These are phyloP conservation scores for Oscheius onirici DNA, from an alignment of 2,888 invertebrate species.

Conservation along the genomic window DNA sequence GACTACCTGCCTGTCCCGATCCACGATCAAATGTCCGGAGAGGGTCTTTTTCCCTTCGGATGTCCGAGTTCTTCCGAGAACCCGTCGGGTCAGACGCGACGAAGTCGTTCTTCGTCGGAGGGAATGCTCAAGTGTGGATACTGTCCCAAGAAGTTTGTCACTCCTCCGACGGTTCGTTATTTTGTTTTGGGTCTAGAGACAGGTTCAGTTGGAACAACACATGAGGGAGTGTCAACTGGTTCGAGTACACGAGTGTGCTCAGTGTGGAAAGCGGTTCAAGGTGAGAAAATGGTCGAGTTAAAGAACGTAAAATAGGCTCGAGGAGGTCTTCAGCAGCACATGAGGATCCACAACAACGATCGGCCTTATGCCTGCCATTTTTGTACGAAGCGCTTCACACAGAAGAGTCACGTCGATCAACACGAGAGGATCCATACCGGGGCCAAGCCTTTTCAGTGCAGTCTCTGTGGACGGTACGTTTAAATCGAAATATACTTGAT, in stretches of 20 bases:
- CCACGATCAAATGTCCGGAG: neutral
- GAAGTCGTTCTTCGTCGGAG: constrained; percentile 36
- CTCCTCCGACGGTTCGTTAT: constrained; percentile 43
- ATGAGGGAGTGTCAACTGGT: constrained; percentile 62
- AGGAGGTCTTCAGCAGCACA: constrained; percentile 70
- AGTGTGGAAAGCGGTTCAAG: constrained; percentile 65
- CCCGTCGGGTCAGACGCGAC: too few relatives aligned
- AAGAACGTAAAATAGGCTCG: constrained; percentile 41
- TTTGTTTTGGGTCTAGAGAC: neutral
- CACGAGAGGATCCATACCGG: constrained; percentile 70
- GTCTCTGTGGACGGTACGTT: neutral
- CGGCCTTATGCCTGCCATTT: constrained; percentile 63
- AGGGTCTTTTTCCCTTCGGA: neutral
- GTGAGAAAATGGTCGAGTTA: too few relatives aligned
- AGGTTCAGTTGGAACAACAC: constrained; percentile 62
- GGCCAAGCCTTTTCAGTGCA: constrained; percentile 9
- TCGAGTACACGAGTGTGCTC: constrained; percentile 62
- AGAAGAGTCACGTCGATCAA: constrained; percentile 70
- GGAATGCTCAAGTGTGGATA: constrained; percentile 62
- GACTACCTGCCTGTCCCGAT: constrained; percentile 24
- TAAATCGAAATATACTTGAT: neutral
- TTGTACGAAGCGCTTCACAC: constrained; percentile 69
- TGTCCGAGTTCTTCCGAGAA: neutral
- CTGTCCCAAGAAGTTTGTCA: constrained; percentile 64
- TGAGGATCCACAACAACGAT: constrained; percentile 67